phyloP scores from a whole-genome alignment of 2,113 vertebrate genomes.

The Okapia johnstoni region DNA sequence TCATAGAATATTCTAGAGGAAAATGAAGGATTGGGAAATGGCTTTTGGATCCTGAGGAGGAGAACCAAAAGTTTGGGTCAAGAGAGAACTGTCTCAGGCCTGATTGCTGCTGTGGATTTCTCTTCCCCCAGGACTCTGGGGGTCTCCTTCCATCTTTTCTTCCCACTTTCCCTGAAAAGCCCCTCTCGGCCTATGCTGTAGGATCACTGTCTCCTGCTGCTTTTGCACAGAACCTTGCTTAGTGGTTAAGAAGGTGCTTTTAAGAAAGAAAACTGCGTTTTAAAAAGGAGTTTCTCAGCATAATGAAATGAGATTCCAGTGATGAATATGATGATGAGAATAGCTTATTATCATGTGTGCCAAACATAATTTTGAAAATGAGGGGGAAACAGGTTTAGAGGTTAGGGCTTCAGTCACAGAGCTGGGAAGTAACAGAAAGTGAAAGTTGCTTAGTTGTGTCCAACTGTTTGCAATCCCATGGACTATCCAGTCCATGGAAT shows the following conservation, averaged over 20 bases:
- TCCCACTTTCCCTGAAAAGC: neutral
- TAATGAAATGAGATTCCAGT: neutral
- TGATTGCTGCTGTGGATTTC: neutral
- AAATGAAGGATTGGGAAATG: neutral
- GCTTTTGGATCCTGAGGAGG: neutral
- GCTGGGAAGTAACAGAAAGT: neutral
- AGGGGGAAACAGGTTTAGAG: neutral
- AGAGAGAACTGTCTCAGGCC: neutral
- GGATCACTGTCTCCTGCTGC: neutral
- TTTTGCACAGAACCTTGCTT: neutral
- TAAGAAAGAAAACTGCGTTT: neutral
- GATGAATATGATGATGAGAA: neutral
- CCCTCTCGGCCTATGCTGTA: neutral
- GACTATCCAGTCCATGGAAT: neutral
- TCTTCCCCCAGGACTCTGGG: neutral
- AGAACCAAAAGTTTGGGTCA: neutral
- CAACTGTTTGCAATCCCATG: neutral
- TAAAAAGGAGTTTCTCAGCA: neutral
- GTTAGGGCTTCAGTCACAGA: neutral
- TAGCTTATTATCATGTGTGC: neutral
- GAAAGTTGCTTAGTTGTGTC: neutral
- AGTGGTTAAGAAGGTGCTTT: neutral
- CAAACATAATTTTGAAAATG: neutral
- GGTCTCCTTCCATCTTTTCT: neutral
- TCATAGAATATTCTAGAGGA: neutral